A percentile compares a stretch with the other conserved stretches of the same genome.
Conservation (phyloP, 2,888 invertebrate genomes). For the Dilophus febrilis region DNA sequence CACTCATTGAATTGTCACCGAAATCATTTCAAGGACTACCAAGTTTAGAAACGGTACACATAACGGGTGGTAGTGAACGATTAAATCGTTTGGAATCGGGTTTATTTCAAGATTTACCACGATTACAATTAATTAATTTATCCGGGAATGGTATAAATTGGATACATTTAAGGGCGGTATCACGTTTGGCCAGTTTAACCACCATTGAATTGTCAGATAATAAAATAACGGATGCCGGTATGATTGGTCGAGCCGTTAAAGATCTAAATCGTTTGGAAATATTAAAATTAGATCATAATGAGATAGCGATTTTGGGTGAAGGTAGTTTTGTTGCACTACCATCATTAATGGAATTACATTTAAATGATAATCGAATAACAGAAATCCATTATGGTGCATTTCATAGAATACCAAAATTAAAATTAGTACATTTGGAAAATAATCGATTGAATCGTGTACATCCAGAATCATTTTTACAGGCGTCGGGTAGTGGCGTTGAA, state of each 20-base stretch:
- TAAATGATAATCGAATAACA: slow-evolving; percentile 56
- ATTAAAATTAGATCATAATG: slow-evolving; percentile 53
- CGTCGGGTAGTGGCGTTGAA: slow-evolving; percentile 56
- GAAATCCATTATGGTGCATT: slow-evolving; percentile 68
- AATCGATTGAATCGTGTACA: slow-evolving; percentile 62
- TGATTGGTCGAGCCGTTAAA: slow-evolving; percentile 60
- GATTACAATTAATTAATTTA: slow-evolving; percentile 53
- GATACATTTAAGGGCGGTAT: slow-evolving; percentile 60
- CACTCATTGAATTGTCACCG: slow-evolving; percentile 45
- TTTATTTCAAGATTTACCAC: slow-evolving; percentile 48
- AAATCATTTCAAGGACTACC: slow-evolving; percentile 54
- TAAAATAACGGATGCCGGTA: slow-evolving; percentile 57
- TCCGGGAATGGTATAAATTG: slow-evolving; percentile 57
- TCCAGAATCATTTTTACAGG: slow-evolving; percentile 63
- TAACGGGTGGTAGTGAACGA: slow-evolving; percentile 50
- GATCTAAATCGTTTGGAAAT: slow-evolving; percentile 56
- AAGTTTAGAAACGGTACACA: slow-evolving; percentile 54
- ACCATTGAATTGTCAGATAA: slow-evolving; percentile 57
- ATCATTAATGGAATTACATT: slow-evolving; percentile 44
- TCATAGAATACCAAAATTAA: slow-evolving; percentile 55
- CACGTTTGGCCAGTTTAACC: slow-evolving; percentile 46
- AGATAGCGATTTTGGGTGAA: slow-evolving; percentile 51
- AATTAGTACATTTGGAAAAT: slow-evolving; percentile 56
- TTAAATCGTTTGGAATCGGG: slow-evolving; percentile 55
- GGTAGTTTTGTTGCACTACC: slow-evolving; percentile 66